Conservation (phyloP, 2,797 vertebrate genomes). For the Cirrhinus molitorella region DNA sequence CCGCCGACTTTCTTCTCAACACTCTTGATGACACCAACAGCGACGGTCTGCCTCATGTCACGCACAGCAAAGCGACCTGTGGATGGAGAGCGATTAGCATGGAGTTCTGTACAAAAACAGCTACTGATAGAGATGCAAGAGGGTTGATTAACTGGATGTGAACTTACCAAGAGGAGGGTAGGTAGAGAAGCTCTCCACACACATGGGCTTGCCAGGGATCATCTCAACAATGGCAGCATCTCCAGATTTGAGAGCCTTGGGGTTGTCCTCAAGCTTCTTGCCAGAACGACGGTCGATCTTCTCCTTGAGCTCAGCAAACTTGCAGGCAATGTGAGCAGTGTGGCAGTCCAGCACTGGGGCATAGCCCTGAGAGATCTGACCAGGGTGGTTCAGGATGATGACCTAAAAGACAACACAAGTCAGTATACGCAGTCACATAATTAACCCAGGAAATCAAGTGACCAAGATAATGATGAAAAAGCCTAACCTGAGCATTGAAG, state of each 20-base stretch:
- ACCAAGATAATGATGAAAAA: too few species aligned
- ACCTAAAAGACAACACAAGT: slow-evolving; percentile 52
- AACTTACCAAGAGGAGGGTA: slow-evolving; percentile 71
- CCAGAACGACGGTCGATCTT: slow-evolving; percentile 82
- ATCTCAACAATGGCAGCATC: slow-evolving; percentile 73
- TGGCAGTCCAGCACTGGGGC: slow-evolving; percentile 74
- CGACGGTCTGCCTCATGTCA: slow-evolving; percentile 77
- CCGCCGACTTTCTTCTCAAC: slow-evolving; percentile 67
- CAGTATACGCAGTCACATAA: too few species aligned
- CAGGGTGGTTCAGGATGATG: slow-evolving; percentile 73
- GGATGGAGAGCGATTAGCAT: not conserved
- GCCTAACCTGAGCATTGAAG: slow-evolving; percentile 68
- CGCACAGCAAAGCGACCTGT: slow-evolving; percentile 71
- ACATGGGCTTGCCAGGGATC: slow-evolving; percentile 76
- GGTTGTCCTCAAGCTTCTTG: slow-evolving; percentile 74
- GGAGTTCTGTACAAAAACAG: not conserved
- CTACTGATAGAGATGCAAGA: not conserved
- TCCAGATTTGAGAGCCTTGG: slow-evolving; percentile 72
- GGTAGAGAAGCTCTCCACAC: slow-evolving; percentile 72
- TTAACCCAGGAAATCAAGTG: too few species aligned
- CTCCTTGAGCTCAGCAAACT: slow-evolving; percentile 81
- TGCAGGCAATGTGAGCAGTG: slow-evolving; percentile 74
- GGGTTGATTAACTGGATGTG: fast-evolving
- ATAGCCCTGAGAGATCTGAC: slow-evolving; percentile 68
- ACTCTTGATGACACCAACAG: slow-evolving; percentile 73